These are phyloP conservation scores for Myathropa florea DNA, from an alignment of 2,888 invertebrate species.

Conservation along the genomic window DNA sequence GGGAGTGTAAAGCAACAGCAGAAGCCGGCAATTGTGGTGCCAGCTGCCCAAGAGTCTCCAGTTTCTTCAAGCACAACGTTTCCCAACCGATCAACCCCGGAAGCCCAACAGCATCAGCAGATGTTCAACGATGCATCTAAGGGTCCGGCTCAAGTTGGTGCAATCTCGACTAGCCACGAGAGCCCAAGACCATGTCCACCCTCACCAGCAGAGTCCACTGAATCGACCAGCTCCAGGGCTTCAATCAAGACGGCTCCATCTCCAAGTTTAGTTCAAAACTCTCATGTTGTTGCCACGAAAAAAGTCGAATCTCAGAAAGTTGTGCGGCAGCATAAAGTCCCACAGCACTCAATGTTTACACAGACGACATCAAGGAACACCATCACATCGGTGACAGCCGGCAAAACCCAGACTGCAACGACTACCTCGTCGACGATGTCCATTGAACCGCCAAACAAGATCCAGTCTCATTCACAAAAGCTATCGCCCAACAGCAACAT, in stretches of 20 bases:
- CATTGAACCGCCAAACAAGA: conserved; percentile 66
- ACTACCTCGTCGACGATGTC: conserved; percentile 82
- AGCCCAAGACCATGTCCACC: conserved; percentile 85
- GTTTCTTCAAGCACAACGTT: conserved; percentile 76
- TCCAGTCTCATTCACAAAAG: conserved; percentile 73
- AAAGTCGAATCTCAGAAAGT: conserved; percentile 70
- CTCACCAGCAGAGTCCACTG: conserved; percentile 82
- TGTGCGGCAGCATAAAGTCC: conserved; percentile 55
- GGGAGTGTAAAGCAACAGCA: conserved; percentile 64
- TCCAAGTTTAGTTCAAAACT: conserved; percentile 54
- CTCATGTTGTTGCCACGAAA: conserved; percentile 44
- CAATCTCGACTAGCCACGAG: conserved; percentile 91
- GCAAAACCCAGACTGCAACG: conserved; percentile 88
- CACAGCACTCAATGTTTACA: conserved; percentile 78
- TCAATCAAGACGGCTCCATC: conserved; percentile 71
- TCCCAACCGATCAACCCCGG: conserved; percentile 73
- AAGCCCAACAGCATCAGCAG: conserved; percentile 67
- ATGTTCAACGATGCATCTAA: conserved; percentile 79
- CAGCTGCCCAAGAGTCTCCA: conserved; percentile 80
- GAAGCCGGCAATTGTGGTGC: conserved; percentile 77
- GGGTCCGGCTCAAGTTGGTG: conserved; percentile 90
- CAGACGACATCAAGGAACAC: conserved; percentile 90
- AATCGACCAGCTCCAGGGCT: conserved; percentile 72
- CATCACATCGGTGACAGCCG: conserved; percentile 88
- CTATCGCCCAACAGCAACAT: conserved; percentile 72